Conservation (phyloP, 2,797 vertebrate species). For the Pteronotus mesoamericanus region DNA sequence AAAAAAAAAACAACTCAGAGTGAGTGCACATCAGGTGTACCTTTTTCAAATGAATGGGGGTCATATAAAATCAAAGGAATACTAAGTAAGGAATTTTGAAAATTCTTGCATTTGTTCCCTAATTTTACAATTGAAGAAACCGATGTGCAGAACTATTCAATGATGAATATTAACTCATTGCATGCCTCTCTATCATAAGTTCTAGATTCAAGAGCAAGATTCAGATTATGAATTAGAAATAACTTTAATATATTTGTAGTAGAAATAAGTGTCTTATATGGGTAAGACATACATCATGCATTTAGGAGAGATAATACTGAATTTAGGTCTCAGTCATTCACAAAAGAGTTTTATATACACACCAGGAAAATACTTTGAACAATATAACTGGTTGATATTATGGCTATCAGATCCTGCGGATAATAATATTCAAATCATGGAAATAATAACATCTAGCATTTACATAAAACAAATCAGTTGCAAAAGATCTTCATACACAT, state of each 20-base stretch:
- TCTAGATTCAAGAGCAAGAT: background rate
- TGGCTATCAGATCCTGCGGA: background rate
- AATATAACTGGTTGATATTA: background rate
- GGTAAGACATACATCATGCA: background rate
- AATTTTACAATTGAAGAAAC: background rate
- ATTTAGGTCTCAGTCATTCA: background rate
- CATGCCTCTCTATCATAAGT: background rate
- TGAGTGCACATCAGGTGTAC: background rate
- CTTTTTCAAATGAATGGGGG: background rate
- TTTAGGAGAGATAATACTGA: background rate
- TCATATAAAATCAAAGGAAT: background rate
- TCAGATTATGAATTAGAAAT: background rate
- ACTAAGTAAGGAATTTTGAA: background rate
- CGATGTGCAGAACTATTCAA: background rate
- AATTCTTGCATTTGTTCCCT: background rate
- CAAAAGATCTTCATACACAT: background rate
- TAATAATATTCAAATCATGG: background rate
- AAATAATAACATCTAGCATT: background rate
- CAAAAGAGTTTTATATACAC: background rate
- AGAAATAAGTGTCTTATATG: background rate
- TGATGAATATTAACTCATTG: background rate
- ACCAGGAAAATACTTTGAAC: background rate
- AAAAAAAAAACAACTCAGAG: too few relatives aligned
- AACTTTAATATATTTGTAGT: background rate
- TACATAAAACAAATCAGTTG: background rate